These are phyloP conservation scores for Tubulanus polymorphus DNA, from an alignment of 2,888 invertebrate genomes.

Conservation along the genomic window DNA sequence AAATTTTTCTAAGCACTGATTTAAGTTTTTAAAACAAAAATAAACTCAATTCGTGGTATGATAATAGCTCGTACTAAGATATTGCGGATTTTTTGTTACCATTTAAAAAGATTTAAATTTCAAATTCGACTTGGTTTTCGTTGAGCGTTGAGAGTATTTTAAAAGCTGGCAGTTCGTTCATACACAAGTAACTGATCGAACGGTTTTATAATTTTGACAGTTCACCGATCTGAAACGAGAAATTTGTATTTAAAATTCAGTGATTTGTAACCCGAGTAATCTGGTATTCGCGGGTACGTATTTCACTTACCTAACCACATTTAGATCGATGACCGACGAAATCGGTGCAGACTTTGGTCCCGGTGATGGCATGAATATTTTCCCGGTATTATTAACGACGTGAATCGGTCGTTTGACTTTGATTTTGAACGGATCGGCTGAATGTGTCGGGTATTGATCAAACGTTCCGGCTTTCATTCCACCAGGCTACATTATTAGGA, in stretches of 20 bases:
- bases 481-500: constrained; percentile 47
- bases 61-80: too few relatives aligned
- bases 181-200: constrained; percentile 16
- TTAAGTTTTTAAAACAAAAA: too few relatives aligned
- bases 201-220: constrained; percentile 43
- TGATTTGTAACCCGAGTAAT: background rate
- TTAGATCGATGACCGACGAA: constrained; percentile 47
- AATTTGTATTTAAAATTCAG: constrained; percentile 1
- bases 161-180: too few relatives aligned
- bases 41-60: too few relatives aligned
- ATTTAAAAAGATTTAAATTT: too few relatives aligned
- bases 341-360: constrained; percentile 49
- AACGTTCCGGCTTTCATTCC: constrained; percentile 52
- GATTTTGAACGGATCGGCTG: constrained; percentile 42
- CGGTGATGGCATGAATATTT: constrained; percentile 47
- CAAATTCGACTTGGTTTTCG: too few relatives aligned
- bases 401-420: constrained; percentile 34
- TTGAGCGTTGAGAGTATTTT: too few relatives aligned
- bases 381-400: constrained; percentile 51
- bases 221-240: constrained; percentile 42
- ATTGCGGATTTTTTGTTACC: too few relatives aligned
- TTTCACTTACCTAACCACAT: constrained; percentile 42
- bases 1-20: too few relatives aligned
- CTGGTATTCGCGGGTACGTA: background rate
- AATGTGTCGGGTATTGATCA: constrained; percentile 51